Base-by-base conservation (phyloP, 1,140 invertebrate species). In the Papilio xuthus region DNA sequence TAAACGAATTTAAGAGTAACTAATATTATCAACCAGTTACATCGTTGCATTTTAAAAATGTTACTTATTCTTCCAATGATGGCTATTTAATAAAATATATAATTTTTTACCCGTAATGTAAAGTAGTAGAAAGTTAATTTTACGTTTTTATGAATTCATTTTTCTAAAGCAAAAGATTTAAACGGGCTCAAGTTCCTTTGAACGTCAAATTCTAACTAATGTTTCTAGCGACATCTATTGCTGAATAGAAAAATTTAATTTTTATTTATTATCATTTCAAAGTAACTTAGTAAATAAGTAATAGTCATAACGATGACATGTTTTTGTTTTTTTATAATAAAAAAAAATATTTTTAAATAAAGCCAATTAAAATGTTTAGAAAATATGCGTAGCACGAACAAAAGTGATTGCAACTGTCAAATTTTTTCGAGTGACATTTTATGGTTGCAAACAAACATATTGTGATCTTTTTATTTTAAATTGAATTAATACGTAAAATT, bases 101-200 rank as follows among this genome's bases (percentile, higher is more conserved):
- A 44, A 9, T 44, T 44, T 44, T 44, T 12, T 4, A 41, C 10
- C 2, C 42, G 6, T n/a, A 9, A 20, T n/a, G 8, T n/a, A 53
- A 53, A 53, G 0, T 9, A 20, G 20, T 20, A 9, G 23, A 12
- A 26, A 60, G 26, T 13, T n/a, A 6, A 15, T 4, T 13, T 15
- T 6, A 4, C 12, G 7, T 32, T 13, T 20, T 12, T 20, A 28
- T 67, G 56, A 60, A 60, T 26, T 2, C 20, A 26, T 60, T 60
- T 60, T 60, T 60, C 23, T 60, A 60, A 26, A 12, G 15, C 23
- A 67, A 63, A 63, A 67, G 60, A 67, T 67, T 28, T 67, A 28
- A 67, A 32, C 60, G 60, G 4, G 60, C 4, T 67, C 26, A 67
- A 28, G 60, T 63, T 28, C 4, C 12, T 28, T 60, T 60, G 10